Percentiles rank a stretch among this genome's conserved stretches.
Evolutionary conservation across 2,113 vertebrate species (phyloP).

Genomic region (Seriola aureovittata): DNA sequence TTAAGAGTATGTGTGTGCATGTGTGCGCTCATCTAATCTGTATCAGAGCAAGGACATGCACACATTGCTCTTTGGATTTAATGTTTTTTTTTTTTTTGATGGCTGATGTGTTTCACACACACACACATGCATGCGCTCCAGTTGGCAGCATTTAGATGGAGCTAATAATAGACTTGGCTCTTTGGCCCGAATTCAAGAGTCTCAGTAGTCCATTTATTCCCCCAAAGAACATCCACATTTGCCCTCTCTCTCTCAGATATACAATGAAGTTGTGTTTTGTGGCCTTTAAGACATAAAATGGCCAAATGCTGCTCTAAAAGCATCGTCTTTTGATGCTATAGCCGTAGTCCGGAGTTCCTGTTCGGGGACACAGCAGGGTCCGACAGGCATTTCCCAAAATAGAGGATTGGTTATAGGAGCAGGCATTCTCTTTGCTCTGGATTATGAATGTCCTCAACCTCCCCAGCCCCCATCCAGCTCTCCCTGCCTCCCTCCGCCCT

Average conservation of each 20-base stretch:
- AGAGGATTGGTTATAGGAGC: conserved; percentile 50
- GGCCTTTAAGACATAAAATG: conserved; percentile 4
- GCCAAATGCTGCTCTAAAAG: conserved; percentile 28
- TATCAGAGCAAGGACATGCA: conserved; percentile 30
- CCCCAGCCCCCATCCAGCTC: conserved; percentile 59
- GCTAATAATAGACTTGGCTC: conserved; percentile 69
- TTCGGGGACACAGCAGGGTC: conserved; percentile 16
- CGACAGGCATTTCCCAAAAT: conserved; percentile 61
- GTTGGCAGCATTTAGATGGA: conserved; percentile 59
- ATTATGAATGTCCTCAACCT: conserved; percentile 65
- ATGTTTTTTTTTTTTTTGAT: conserved; percentile 43
- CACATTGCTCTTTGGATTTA: conserved; percentile 54
- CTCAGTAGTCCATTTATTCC: conserved; percentile 40
- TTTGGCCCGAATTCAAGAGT: conserved; percentile 49
- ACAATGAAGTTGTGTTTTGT: conserved; percentile 35
- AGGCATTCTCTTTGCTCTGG: conserved; percentile 56
- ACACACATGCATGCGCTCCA: conserved; percentile 49
- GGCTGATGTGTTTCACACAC: conserved; percentile 33
- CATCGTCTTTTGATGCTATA: conserved; percentile 4
- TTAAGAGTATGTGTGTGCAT: conserved; percentile 28
- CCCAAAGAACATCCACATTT: conserved; percentile 29
- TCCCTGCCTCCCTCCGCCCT: conserved; percentile 19
- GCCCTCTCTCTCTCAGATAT: neutral
- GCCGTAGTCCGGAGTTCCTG: conserved; percentile 8
- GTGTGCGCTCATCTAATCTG: conserved; percentile 43